Percentiles rank a stretch among this genome's conserved stretches.
phyloP scores from a whole-genome alignment of 2,113 vertebrate species.

The Nyctereutes procyonoides region DNA sequence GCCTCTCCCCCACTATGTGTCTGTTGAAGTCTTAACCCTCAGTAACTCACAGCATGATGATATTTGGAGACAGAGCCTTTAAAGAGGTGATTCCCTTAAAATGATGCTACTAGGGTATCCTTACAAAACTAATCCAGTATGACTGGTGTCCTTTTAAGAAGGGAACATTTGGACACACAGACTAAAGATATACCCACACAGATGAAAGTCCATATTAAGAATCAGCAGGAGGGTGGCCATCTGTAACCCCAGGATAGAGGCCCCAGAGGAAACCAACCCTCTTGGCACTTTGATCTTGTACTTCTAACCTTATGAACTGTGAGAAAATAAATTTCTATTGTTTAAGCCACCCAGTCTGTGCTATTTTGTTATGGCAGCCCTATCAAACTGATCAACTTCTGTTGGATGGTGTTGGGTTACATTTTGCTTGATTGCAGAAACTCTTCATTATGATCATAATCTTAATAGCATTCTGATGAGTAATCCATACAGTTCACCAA shows the following conservation, averaged over 20 bases:
- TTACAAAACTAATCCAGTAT: neutral
- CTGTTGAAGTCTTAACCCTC: neutral
- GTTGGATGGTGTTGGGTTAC: neutral
- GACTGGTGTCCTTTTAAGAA: neutral
- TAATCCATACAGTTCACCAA: neutral
- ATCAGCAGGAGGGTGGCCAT: neutral
- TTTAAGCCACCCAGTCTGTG: neutral
- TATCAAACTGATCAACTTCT: neutral
- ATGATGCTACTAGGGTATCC: neutral
- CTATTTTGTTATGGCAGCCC: neutral
- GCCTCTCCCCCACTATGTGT: fast-evolving
- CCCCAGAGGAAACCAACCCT: neutral
- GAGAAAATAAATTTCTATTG: neutral
- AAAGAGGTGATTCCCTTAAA: neutral
- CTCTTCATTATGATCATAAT: neutral
- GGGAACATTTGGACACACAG: neutral
- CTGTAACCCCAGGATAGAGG: neutral
- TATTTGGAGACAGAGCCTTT: neutral
- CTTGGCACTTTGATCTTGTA: neutral
- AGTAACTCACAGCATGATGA: neutral
- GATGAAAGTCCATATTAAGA: neutral
- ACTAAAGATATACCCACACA: fast-evolving
- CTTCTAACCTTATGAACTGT: neutral
- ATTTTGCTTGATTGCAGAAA: neutral
- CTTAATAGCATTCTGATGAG: neutral